Conservation (phyloP, 2,797 vertebrate genomes). For the Gorsachius magnificus region DNA sequence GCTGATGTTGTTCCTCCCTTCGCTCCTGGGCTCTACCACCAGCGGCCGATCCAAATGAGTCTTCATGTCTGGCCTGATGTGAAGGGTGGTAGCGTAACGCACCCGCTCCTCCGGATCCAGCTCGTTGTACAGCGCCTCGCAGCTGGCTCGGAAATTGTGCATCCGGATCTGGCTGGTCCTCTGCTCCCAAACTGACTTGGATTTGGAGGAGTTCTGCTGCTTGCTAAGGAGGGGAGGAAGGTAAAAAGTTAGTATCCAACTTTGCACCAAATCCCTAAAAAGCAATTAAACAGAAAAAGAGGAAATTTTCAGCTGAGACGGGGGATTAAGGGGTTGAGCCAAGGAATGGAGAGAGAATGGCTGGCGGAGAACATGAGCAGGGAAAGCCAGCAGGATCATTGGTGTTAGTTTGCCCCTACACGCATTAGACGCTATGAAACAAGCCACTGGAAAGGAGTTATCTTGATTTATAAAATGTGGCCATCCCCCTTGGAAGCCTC, state of each 20-base stretch:
- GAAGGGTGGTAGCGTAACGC: conserved; percentile 82
- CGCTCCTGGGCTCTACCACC: conserved; percentile 83
- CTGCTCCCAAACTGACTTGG: conserved; percentile 95
- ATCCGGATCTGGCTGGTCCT: conserved; percentile 89
- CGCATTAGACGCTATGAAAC: neutral
- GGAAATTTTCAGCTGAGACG: neutral
- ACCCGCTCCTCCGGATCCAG: conserved; percentile 88
- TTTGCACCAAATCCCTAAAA: neutral
- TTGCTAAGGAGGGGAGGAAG: conserved; percentile 78
- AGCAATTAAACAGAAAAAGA: neutral
- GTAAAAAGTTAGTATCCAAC: neutral
- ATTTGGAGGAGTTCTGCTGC: conserved; percentile 90
- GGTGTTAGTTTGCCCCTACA: conserved; percentile 22
- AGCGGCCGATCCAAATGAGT: conserved; percentile 92
- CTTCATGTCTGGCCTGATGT: conserved; percentile 90
- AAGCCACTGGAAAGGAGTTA: neutral
- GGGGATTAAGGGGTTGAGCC: neutral
- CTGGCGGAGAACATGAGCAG: conserved; percentile 4
- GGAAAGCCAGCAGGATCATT: conserved; percentile 24
- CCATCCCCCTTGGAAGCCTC: neutral
- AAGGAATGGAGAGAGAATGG: conserved; percentile 25
- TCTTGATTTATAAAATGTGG: neutral
- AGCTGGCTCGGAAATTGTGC: conserved; percentile 89
- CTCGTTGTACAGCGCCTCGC: conserved; percentile 91
- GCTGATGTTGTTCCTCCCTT: conserved; percentile 61